Evolutionary conservation across 2,797 vertebrate genomes (phyloP).

Genomic region (Eulemur mongoz): DNA sequence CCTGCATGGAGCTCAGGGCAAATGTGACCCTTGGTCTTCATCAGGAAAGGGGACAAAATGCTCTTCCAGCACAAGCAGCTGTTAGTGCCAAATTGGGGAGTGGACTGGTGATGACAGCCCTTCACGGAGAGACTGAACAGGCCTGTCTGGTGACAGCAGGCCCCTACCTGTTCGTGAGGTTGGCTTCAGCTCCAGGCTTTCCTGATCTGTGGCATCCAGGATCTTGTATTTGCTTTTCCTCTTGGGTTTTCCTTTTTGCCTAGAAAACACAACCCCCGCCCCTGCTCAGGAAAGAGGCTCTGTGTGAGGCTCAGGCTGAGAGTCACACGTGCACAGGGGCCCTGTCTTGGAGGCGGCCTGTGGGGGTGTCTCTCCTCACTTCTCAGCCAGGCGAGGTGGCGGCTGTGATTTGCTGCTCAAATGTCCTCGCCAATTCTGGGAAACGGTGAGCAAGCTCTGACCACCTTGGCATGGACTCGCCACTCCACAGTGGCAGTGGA

Average conservation of each 20-base stretch:
- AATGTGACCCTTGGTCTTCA: neutral
- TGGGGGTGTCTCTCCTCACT: neutral
- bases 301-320: neutral
- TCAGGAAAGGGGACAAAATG: neutral
- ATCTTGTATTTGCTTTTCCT: slow-evolving; percentile 98
- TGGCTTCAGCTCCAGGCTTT: slow-evolving; percentile 93
- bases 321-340: rapidly evolving
- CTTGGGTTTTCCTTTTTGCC: slow-evolving; percentile 94
- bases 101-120: neutral
- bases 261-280: slow-evolving; percentile 78
- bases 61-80: neutral
- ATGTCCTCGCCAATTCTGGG: neutral
- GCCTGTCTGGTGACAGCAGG: neutral
- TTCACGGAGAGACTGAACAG: neutral
- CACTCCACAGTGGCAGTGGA: neutral
- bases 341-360: neutral
- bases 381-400: neutral
- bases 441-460: neutral
- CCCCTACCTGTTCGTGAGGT: slow-evolving; percentile 85
- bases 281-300: slow-evolving; percentile 41
- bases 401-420: neutral
- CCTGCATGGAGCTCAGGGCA: too few relatives aligned
- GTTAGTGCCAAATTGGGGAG: neutral
- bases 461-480: neutral
- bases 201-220: slow-evolving; percentile 94